Evolutionary conservation across 2,888 invertebrate genomes (phyloP).

Genomic region (Nomada fabriciana): DNA sequence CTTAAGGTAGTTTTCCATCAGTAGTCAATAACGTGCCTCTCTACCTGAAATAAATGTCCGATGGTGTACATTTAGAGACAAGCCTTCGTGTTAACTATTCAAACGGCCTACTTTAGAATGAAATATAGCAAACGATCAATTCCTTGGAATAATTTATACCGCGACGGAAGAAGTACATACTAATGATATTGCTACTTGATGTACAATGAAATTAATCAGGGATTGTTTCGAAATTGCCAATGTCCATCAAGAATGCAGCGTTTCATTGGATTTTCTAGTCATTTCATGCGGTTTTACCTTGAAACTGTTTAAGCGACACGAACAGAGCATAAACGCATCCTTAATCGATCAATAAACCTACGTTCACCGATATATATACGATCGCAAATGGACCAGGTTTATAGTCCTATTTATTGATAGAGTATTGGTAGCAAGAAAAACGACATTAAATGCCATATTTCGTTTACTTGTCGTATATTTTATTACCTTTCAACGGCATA

Average conservation of each 20-base stretch:
- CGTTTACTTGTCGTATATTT: constrained; percentile 39
- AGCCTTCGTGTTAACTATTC: too few species aligned
- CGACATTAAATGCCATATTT: not conserved
- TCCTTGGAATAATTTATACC: too few species aligned
- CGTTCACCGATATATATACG: constrained; percentile 25
- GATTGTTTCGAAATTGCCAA: constrained; percentile 33
- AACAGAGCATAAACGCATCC: not conserved
- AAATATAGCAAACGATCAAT: too few species aligned
- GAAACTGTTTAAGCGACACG: constrained; percentile 42
- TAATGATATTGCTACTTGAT: constrained; percentile 1
- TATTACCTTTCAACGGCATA: not conserved
- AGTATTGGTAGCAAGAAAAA: constrained; percentile 21
- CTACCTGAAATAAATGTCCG: too few species aligned
- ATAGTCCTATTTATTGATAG: constrained; percentile 47
- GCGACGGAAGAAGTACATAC: not conserved
- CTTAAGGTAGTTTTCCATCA: constrained; percentile 16
- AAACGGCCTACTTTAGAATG: too few species aligned
- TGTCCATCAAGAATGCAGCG: constrained; percentile 16
- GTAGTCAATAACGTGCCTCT: constrained; percentile 11
- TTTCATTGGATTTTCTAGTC: constrained; percentile 42
- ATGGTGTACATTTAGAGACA: not conserved
- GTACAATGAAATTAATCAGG: constrained; percentile 25
- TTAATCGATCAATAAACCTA: constrained; percentile 4
- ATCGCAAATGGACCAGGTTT: constrained; percentile 39
- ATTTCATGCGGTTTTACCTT: constrained; percentile 44